Percentiles rank a stretch among this genome's conserved stretches.
These are phyloP conservation scores for Notodonta dromedarius DNA, from an alignment of 2,888 invertebrate species.

Conservation along the genomic window DNA sequence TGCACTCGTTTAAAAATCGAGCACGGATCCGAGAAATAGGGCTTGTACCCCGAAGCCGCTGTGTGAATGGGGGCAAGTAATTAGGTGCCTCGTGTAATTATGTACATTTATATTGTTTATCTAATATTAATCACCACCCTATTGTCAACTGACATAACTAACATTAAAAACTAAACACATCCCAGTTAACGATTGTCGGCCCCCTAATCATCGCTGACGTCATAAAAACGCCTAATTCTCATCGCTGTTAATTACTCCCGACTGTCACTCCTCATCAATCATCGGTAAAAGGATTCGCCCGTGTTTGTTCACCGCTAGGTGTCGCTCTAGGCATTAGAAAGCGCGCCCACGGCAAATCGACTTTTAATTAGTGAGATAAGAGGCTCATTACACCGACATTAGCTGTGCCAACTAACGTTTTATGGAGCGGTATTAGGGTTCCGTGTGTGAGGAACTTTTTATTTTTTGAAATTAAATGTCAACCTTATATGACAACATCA, in stretches of 20 bases:
- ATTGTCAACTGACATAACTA: neutral
- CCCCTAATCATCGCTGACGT: constrained; percentile 29
- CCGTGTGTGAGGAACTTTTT: constrained; percentile 21
- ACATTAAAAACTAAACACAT: constrained; percentile 3
- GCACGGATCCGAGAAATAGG: no score
- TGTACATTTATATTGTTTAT: neutral
- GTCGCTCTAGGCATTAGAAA: constrained; percentile 66
- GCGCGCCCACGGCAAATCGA: constrained; percentile 72
- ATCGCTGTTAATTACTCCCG: constrained; percentile 44
- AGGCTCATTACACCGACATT: constrained; percentile 77
- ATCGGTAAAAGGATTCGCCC: constrained; percentile 63
- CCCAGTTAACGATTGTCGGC: constrained; percentile 14
- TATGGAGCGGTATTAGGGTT: constrained; percentile 57
- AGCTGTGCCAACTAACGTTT: constrained; percentile 72
- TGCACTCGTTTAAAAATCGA: no score
- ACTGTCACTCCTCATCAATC: constrained; percentile 64
- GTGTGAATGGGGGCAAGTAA: no score
- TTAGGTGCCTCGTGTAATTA: neutral
- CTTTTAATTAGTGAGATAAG: constrained; percentile 83
- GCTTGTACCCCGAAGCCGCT: no score
- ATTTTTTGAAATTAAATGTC: no score
- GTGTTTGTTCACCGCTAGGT: constrained; percentile 53
- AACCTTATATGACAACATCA: no score
- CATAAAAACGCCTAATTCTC: constrained; percentile 33
- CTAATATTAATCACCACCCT: neutral